Evolutionary conservation across 1,140 invertebrate genomes (phyloP), one percentile per base, ranked within the genome.

Genomic region (Zaprionus ornatus): DNA sequence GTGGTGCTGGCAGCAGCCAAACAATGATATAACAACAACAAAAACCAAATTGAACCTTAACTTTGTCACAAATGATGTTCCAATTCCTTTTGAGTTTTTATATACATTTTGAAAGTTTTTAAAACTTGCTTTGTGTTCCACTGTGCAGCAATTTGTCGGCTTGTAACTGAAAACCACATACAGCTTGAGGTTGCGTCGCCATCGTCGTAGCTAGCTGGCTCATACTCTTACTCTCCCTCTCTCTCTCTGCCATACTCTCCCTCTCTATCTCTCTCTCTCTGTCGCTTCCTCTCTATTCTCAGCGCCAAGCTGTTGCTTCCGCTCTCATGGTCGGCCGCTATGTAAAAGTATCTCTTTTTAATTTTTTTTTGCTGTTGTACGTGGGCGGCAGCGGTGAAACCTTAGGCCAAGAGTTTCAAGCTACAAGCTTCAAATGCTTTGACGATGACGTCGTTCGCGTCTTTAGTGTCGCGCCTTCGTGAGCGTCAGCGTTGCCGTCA

Each of bases 111-210:
- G n/a, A 23, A 50, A 21, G 12, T 9, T 23, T 50, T 23, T 23
- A 45, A 45, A 45, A 17, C 9, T 19, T 13, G 12, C 10, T 29
- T 19, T 32, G 0, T 29, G 32, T 27, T n/a, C 84, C 83, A 87
- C 80, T 65, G 83, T 87, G 48, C 62, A 86, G 68, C 82, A 85
- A 85, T 75, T 67, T 86, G 75, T 40, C 66, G 66, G 74, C 59
- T 40, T 87, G 84, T 90, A 87, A 87, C 84, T 90, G 78, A 88
- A 88, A 87, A 90, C 84, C 84, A 80, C 84, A 87, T 88, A 88
- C 35, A 29, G 19, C 21, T 54, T 52, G 50, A 19, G 42, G 52
- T 54, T 50, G 23, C 45, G 45, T 50, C 45, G 45, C 19, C 66
- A 19, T 12, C 32, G 23, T 42, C 21, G 54, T 66, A 61, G 72